Percentiles rank a stretch among this genome's conserved stretches.
These are phyloP conservation scores for Andricus curvator DNA, from an alignment of 2,888 invertebrate species.

Conservation along the genomic window DNA sequence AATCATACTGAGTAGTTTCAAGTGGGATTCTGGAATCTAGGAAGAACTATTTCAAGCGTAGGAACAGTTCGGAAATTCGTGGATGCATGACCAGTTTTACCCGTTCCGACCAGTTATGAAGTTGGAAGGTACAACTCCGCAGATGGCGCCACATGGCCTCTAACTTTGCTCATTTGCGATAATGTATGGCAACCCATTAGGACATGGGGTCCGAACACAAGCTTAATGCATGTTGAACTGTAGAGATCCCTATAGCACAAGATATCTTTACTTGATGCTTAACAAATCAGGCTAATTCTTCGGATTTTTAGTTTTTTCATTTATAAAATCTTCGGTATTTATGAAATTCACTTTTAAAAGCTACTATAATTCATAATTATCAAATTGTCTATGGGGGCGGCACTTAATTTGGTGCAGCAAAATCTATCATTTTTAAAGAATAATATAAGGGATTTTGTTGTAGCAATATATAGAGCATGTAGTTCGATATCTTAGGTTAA, in stretches of 20 bases:
- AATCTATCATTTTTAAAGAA: no score
- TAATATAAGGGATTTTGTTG: no score
- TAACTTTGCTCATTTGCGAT: conserved; percentile 76
- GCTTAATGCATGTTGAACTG: not conserved
- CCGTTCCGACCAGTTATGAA: conserved; percentile 69
- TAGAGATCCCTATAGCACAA: not conserved
- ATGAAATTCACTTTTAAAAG: no score
- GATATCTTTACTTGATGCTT: not conserved
- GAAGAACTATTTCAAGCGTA: conserved; percentile 52
- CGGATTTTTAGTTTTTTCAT: no score
- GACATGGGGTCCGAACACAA: conserved; percentile 55
- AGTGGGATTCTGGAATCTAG: conserved; percentile 35
- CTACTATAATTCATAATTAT: no score
- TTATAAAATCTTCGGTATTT: no score
- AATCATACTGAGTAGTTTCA: conserved; percentile 26
- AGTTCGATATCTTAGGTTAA: no score
- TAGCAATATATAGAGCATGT: no score
- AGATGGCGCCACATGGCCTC: conserved; percentile 73
- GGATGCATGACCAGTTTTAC: conserved; percentile 64
- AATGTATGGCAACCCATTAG: conserved; percentile 70
- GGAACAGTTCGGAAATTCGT: conserved; percentile 64
- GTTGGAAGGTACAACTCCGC: conserved; percentile 70
- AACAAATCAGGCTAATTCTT: not conserved
- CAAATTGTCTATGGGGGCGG: no score
- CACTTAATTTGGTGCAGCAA: no score